Base-by-base conservation (phyloP, 2,113 vertebrate genomes). In the Trochalopteron elliotii region DNA sequence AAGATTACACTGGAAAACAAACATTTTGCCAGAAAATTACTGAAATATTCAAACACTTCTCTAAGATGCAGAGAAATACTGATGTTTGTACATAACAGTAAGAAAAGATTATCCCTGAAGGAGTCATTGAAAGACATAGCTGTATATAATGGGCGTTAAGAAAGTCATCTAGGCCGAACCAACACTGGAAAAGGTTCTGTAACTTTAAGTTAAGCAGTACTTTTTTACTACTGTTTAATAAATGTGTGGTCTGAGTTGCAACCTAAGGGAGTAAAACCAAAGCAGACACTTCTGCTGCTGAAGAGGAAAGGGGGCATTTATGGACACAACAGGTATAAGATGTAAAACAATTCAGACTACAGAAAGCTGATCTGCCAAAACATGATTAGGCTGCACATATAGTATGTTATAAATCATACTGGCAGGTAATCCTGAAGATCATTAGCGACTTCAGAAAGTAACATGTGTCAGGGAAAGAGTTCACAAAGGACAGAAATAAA, bases 1-100 rank as follows among this genome's bases (percentile, higher is more conserved):
- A 33, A 99, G 97, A 35, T 98, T 98, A 64, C 99, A 99, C 99
- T 99, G 93, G n/a, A 97, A 98, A 95, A 90, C 9, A 97, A 96
- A 84, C 17, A 37, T 81, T 90, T 89, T 90, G 35, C 10, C 39
- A 27, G 71, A 86, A 53, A 78, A 77, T 75, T 50, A 80, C 1
- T 79, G 18, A 35, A 76, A 42, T 12, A 3, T 64, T 95, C 31
- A 44, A 95, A 71, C 10, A 60, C 7, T 59, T 31, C 8, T 74
- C 22, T 67, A 56, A 77, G 64, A 50, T 44, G 39, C 27, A 11
- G 5, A 76, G 40, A 79, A 85, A 71, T 63, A 63, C 15, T 52
- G 25, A 60, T 45, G 12, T 89, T 64, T 71, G 50, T 23, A 77
- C 12, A 7, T 10, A 87, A 33, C n/a, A 67, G 0, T 18, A 61